These are phyloP conservation scores for Amphiprion clarkii DNA, from an alignment of 2,797 vertebrate species.

Conservation along the genomic window DNA sequence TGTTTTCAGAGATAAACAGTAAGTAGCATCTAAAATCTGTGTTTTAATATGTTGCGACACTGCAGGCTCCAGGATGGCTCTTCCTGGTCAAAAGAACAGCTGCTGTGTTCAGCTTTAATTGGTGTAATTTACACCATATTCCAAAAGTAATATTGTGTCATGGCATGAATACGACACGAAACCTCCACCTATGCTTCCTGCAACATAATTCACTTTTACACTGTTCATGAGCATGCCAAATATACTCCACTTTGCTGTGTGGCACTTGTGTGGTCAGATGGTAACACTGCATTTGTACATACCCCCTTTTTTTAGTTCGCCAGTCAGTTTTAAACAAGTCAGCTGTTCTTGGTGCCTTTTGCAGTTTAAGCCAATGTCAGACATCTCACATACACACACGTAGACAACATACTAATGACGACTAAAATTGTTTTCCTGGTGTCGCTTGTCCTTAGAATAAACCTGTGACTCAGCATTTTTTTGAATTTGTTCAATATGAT, in stretches of 20 bases:
- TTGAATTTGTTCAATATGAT: slow-evolving; percentile 1
- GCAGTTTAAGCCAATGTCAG: background rate
- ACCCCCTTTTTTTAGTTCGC: background rate
- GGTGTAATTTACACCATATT: background rate
- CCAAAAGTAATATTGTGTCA: slow-evolving; percentile 7
- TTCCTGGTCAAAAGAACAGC: background rate
- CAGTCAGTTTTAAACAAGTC: slow-evolving; percentile 17
- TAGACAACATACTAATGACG: background rate
- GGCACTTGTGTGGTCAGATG: slow-evolving; percentile 12
- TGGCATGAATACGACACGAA: slow-evolving; percentile 16
- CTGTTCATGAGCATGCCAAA: slow-evolving; percentile 7
- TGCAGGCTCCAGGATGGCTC: background rate
- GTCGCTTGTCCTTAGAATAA: background rate
- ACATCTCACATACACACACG: background rate
- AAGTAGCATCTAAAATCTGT: background rate
- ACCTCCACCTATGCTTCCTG: slow-evolving; percentile 8
- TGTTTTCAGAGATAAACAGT: no score
- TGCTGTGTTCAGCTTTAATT: slow-evolving; percentile 7
- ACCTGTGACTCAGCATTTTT: background rate
- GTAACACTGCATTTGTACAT: slow-evolving; percentile 2
- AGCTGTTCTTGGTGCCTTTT: background rate
- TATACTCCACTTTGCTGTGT: slow-evolving; percentile 13
- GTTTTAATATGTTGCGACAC: slow-evolving; percentile 7
- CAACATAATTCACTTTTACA: slow-evolving; percentile 17
- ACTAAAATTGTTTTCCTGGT: background rate